phyloP scores from a whole-genome alignment of 2,113 vertebrate species.

The Apeltes quadracus region DNA sequence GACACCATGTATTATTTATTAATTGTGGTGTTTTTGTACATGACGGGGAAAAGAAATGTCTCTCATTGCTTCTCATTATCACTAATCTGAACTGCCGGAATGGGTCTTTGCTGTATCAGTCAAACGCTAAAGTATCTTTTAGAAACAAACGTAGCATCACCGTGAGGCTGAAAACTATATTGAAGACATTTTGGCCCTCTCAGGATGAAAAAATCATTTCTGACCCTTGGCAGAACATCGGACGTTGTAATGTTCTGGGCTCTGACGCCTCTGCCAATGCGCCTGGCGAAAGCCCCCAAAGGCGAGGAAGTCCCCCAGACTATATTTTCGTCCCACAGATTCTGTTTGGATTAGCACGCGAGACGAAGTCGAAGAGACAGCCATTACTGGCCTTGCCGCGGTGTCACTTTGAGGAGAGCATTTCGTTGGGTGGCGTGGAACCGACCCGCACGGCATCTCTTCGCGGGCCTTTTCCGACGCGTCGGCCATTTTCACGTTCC shows the following conservation, averaged over 20 bases:
- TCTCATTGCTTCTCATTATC: slow-evolving; percentile 27
- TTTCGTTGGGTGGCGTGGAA: slow-evolving; percentile 30
- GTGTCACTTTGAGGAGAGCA: slow-evolving; percentile 49
- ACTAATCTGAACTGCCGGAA: slow-evolving; percentile 13
- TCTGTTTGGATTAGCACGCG: no score
- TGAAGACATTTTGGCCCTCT: not conserved
- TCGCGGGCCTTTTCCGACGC: slow-evolving; percentile 34
- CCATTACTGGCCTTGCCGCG: no score
- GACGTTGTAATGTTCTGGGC: no score
- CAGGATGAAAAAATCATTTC: not conserved
- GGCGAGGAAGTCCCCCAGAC: no score
- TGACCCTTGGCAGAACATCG: not conserved
- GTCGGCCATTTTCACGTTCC: slow-evolving; percentile 48
- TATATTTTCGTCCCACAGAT: no score
- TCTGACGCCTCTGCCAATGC: no score
- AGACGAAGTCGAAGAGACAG: no score
- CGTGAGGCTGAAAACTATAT: not conserved
- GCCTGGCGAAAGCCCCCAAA: not conserved
- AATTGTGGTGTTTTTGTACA: slow-evolving; percentile 27
- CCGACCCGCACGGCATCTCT: slow-evolving; percentile 23
- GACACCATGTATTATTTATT: slow-evolving; percentile 59
- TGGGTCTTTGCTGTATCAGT: slow-evolving; percentile 18
- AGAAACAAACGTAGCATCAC: not conserved
- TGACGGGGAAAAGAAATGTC: slow-evolving; percentile 14
- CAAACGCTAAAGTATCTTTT: slow-evolving; percentile 1